phyloP scores from a whole-genome alignment of 2,113 vertebrate genomes.

The Eurystomus gularis region DNA sequence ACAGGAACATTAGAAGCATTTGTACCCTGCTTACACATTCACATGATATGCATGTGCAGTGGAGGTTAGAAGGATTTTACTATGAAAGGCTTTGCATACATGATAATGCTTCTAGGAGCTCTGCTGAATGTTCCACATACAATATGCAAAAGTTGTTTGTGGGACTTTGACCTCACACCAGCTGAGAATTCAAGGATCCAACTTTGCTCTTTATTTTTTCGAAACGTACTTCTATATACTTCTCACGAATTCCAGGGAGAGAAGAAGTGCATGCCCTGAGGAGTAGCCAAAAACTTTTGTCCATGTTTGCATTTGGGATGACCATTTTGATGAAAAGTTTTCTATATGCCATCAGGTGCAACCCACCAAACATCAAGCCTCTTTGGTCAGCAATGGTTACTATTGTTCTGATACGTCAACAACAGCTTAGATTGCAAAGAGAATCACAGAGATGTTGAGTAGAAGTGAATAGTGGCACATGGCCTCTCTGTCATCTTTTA shows the following conservation, averaged over 20 bases:
- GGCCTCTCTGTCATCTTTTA: background rate
- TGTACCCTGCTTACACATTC: background rate
- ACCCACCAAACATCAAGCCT: background rate
- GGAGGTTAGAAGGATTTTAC: background rate
- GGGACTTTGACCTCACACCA: background rate
- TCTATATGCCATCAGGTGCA: accelerated
- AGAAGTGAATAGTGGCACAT: background rate
- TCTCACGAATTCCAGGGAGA: background rate
- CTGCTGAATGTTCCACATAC: background rate
- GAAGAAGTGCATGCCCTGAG: background rate
- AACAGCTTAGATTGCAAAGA: background rate
- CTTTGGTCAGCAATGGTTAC: background rate
- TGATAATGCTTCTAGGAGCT: background rate
- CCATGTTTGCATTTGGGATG: background rate
- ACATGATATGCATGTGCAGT: background rate
- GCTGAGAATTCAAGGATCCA: background rate
- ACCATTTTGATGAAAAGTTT: background rate
- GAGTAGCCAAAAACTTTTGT: background rate
- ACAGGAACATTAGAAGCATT: background rate
- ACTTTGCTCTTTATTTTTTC: background rate
- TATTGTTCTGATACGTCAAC: background rate
- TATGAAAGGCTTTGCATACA: background rate
- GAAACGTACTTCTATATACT: background rate
- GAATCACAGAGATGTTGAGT: background rate
- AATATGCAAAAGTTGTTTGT: background rate